These are phyloP conservation scores for Eumeta japonica DNA, from an alignment of 1,140 invertebrate species.

Conservation along the genomic window DNA sequence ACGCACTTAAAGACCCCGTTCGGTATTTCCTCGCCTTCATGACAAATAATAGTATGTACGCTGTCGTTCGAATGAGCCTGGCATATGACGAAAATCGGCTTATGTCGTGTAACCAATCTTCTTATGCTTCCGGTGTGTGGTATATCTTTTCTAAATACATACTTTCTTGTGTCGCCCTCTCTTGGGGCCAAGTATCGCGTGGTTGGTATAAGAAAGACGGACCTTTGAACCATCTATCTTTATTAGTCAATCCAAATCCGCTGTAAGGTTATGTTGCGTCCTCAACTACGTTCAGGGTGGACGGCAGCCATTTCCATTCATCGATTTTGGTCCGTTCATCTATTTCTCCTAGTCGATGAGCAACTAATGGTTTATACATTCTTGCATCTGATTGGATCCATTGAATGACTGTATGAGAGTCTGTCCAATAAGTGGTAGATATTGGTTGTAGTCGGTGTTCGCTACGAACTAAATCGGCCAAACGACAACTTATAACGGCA, in stretches of 20 bases:
- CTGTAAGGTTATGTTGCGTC: slow-evolving; percentile 16
- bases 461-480: too few relatives aligned
- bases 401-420: slow-evolving; percentile 13
- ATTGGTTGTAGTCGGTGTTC: too few relatives aligned
- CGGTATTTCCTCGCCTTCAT: background rate
- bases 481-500: too few relatives aligned
- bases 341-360: slow-evolving; percentile 20
- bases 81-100: background rate
- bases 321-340: slow-evolving; percentile 9
- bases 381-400: too few relatives aligned
- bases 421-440: slow-evolving; percentile 8
- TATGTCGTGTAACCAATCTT: too few relatives aligned
- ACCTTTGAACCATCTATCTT: slow-evolving; percentile 19
- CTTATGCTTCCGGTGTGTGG: too few relatives aligned
- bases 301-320: too few relatives aligned
- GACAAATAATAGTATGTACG: too few relatives aligned
- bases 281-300: slow-evolving; percentile 15
- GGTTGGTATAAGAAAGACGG: slow-evolving; percentile 2
- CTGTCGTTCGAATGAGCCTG: background rate
- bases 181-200: background rate
- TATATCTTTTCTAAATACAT: too few relatives aligned
- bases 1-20: background rate
- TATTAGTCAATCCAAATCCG: slow-evolving; percentile 9
- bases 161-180: too few relatives aligned
- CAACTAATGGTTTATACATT: slow-evolving; percentile 21